Conservation (phyloP, 2,113 vertebrate species). For the Suncus etruscus region DNA sequence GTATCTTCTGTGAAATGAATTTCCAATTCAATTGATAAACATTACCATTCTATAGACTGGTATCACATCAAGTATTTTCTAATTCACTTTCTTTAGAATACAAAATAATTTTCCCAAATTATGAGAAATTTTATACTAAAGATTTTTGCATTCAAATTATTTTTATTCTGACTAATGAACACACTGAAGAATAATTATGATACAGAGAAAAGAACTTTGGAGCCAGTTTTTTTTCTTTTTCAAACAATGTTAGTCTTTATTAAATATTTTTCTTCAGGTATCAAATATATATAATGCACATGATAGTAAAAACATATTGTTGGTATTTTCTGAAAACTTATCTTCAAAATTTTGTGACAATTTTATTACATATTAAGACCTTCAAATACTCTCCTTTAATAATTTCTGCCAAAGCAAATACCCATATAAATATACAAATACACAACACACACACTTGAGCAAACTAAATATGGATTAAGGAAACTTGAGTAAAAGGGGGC, state of each 20-base stretch:
- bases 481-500: background rate
- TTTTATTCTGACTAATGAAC: constrained; percentile 11
- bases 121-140: constrained; percentile 6
- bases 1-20: constrained; percentile 40
- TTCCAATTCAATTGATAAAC: background rate
- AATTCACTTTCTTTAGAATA: background rate
- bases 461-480: background rate
- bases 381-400: constrained; percentile 6
- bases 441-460: background rate
- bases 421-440: background rate
- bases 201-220: background rate
- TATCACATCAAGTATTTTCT: constrained; percentile 34
- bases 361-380: constrained; percentile 9
- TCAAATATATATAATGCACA: background rate
- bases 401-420: background rate
- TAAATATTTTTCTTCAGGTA: constrained; percentile 14
- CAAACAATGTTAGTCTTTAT: constrained; percentile 18
- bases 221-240: constrained; percentile 43
- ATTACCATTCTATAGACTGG: constrained; percentile 31
- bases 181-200: constrained; percentile 14
- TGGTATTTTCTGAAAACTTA: constrained; percentile 6
- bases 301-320: background rate
- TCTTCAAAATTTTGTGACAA: background rate
- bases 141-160: background rate
- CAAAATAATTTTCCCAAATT: constrained; percentile 13